Conservation (phyloP, 2,113 vertebrate genomes). For the Casuarius casuarius region DNA sequence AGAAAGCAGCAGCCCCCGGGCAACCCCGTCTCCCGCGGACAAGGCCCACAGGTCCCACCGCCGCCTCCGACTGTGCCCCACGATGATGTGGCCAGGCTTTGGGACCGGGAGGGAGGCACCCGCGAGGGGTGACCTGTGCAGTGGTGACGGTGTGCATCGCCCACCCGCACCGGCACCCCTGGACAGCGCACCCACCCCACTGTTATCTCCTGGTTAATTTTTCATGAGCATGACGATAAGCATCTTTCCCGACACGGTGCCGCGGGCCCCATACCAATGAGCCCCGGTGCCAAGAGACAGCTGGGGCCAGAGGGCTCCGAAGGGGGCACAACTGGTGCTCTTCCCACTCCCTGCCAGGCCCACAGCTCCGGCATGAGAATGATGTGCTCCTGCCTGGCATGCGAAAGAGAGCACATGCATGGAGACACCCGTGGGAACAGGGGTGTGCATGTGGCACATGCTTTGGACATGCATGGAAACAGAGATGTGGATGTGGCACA, state of each 20-base stretch:
- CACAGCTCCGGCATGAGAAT: background rate
- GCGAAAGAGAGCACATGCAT: no score
- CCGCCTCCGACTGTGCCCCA: background rate
- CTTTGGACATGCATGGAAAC: fast-evolving
- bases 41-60: background rate
- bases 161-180: background rate
- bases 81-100: no score
- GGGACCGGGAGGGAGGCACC: background rate
- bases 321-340: background rate
- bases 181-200: background rate
- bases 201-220: conserved; percentile 35
- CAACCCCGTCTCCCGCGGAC: background rate
- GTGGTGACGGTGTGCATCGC: background rate
- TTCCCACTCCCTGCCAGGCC: background rate
- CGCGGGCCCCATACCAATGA: conserved; percentile 38
- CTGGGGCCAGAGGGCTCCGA: background rate
- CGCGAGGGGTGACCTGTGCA: background rate
- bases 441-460: no score
- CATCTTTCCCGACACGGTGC: background rate
- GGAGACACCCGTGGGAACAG: no score
- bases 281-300: background rate
- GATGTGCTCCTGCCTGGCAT: fast-evolving
- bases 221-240: conserved; percentile 18
- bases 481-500: fast-evolving
- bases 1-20: background rate